Base-by-base conservation (phyloP, 2,888 invertebrate genomes). In the Sinodicranocentrus sp. region DNA sequence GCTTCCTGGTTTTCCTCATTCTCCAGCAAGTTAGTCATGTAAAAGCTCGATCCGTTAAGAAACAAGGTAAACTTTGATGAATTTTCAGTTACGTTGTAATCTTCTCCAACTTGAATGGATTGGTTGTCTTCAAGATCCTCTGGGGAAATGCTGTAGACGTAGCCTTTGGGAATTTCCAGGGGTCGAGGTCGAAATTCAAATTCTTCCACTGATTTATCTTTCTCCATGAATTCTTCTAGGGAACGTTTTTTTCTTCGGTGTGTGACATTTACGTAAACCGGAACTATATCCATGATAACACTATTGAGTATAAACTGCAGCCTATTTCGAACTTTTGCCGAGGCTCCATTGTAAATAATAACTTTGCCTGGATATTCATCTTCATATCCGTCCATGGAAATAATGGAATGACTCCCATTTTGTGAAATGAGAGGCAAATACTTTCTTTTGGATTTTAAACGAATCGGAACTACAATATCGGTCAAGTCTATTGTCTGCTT, bases 401-500 rank as follows among this genome's bases (percentile, higher is more conserved):
- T 26, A 17, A 57, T 23, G 3, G 68, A 15, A 19, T 77, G 6
- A 6, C 44, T 28, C 10, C 17, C 59, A 0, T 25, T 15, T 13
- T 5, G 5, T 8, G 13, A 5, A 3, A 76, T n/a, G 23, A 67
- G n/a, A 3, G 76, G 76, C 13, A 76, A 54, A 25, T 67, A 76
- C n/a, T 76, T 76, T 52, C 52, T 67, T 61, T 57, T 57, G 1
- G 67, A 52, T 5, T 21, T 1, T 1, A 21, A 2, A 23, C 76
- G 17, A n/a, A 76, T 54, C 3, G 65, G 54, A 23, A 76, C 57
- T 13, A 67, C 23, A 17, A 76, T 17, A 67, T 76, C 76, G 17
- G 67, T 76, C 15, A 76, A 43, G 67, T 76, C 76, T 1, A 76
- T 23, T 0, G 67, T 76, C 26, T 76, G 76, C 54, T 76, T 76